Evolutionary conservation across 1,140 invertebrate species (phyloP).

Genomic region (Drosophila serrata): DNA sequence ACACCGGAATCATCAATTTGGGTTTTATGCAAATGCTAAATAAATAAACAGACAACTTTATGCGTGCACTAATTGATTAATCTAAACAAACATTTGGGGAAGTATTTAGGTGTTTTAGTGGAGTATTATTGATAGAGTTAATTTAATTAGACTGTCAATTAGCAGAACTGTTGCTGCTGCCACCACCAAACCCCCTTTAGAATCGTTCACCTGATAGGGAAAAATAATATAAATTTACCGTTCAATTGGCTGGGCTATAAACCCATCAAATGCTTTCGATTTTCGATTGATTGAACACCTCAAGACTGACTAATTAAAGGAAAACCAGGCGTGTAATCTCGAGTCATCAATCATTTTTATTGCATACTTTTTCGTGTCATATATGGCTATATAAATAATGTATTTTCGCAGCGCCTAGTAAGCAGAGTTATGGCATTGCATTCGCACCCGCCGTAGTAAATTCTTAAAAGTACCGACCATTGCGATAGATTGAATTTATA

Average conservation of each 20-base stretch:
- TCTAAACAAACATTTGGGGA: conserved; percentile 15
- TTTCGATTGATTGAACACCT: conserved; percentile 55
- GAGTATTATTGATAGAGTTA: conserved; percentile 4
- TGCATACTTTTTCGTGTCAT: conserved; percentile 72
- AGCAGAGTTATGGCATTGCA: conserved; percentile 33
- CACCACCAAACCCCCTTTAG: neutral
- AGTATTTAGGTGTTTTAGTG: conserved; percentile 1
- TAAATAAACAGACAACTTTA: conserved; percentile 19
- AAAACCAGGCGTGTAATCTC: conserved; percentile 59
- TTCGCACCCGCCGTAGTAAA: conserved; percentile 40
- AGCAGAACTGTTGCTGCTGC: conserved; percentile 5
- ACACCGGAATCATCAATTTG: conserved; percentile 24
- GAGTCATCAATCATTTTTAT: conserved; percentile 77
- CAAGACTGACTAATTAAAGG: conserved; percentile 59
- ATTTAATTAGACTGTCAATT: conserved; percentile 23
- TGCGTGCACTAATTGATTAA: conserved; percentile 24
- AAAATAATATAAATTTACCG: conserved; percentile 13
- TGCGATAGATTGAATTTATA: conserved; percentile 50
- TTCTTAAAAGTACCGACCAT: conserved; percentile 26
- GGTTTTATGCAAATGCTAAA: conserved; percentile 24
- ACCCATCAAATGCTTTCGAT: conserved; percentile 49
- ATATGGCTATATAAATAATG: conserved; percentile 39
- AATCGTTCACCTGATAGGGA: conserved; percentile 18
- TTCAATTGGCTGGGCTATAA: conserved; percentile 41
- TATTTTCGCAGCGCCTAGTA: conserved; percentile 33